Base-by-base conservation (phyloP, 2,113 vertebrate species). In the Antennarius striatus region DNA sequence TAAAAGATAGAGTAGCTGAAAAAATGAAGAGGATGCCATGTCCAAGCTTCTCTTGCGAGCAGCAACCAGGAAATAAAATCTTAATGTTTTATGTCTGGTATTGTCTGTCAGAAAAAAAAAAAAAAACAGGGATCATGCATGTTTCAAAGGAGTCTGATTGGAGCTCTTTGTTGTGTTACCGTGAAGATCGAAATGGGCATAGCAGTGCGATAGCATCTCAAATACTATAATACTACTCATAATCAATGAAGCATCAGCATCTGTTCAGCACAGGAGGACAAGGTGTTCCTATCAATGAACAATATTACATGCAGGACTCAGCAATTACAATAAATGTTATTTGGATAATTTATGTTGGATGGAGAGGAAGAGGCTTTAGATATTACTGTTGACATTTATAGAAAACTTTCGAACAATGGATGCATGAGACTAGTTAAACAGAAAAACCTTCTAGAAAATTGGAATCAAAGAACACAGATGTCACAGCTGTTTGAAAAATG, bases 201-300 rank as follows among this genome's bases (percentile, higher is more conserved):
- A 68, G 77, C 74, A 81, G 60, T 78, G 78, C 79, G 88, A 88
- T 83, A 90, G 82, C 80, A 81, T 74, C 87, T 90, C 82, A 86
- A 90, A 90, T 89, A 91, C 86, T 73, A 79, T 66, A 79, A 88
- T 81, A 77, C 59, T 75, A 75, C 86, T 77, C 68, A 63, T 82
- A 78, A 88, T 91, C 83, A 88, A 73, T 58, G 80, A 71, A 82
- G 80, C 73, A 83, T 80, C 15, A 55, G 83, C 87, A 89, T 88
- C 84, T 88, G 90, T 73, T 88, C 57, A 52, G 82, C 59, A 39
- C 64, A 81, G 66, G 77, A 49, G 56, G 73, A 77, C 52, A 62
- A 75, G 70, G 56, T 63, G 46, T 64, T 16, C 39, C 63, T 77
- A 70, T 83, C 80, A 77, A 67, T 63, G 48, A 43, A 63, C 57